Evolutionary conservation across 2,888 invertebrate genomes (phyloP).

Genomic region (Phortica okadai): DNA sequence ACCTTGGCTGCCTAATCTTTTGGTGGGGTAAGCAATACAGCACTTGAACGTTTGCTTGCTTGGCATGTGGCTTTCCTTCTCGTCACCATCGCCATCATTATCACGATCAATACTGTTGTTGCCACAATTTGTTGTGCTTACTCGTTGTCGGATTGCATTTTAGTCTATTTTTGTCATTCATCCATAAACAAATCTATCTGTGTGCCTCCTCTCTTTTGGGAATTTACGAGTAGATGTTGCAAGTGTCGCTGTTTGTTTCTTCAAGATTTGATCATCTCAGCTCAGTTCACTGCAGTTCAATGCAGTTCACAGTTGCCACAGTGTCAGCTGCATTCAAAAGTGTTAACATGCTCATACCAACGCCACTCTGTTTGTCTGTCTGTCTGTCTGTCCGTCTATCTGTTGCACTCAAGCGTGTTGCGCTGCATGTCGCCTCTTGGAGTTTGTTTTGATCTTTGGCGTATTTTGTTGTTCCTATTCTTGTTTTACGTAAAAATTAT

Average conservation of each 20-base stretch:
- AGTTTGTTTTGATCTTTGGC: constrained; percentile 30
- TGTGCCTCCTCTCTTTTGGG: background rate
- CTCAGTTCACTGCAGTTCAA: too few species aligned
- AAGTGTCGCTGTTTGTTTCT: background rate
- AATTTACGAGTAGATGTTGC: constrained; percentile 12
- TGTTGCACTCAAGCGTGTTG: constrained; percentile 26
- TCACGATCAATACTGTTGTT: background rate
- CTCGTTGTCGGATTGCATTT: background rate
- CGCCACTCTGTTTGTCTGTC: background rate
- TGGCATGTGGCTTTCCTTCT: constrained; percentile 24
- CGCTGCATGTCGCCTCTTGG: constrained; percentile 20
- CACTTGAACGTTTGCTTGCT: background rate
- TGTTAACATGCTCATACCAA: constrained; percentile 18
- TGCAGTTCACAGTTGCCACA: background rate
- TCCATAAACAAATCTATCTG: constrained; percentile 20
- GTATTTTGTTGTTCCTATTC: background rate
- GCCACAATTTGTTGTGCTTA: constrained; percentile 26
- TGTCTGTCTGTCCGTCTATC: background rate
- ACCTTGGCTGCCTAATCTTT: background rate
- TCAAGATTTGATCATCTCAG: too few species aligned
- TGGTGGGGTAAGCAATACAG: constrained; percentile 16
- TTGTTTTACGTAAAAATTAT: constrained; percentile 7
- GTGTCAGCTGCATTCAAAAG: constrained; percentile 26
- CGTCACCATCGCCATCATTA: background rate
- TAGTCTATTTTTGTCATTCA: constrained; percentile 24